Evolutionary conservation across 2,113 vertebrate species (phyloP), one percentile per base, ranked within the genome.

Genomic region (Peromyscus polionotus): DNA sequence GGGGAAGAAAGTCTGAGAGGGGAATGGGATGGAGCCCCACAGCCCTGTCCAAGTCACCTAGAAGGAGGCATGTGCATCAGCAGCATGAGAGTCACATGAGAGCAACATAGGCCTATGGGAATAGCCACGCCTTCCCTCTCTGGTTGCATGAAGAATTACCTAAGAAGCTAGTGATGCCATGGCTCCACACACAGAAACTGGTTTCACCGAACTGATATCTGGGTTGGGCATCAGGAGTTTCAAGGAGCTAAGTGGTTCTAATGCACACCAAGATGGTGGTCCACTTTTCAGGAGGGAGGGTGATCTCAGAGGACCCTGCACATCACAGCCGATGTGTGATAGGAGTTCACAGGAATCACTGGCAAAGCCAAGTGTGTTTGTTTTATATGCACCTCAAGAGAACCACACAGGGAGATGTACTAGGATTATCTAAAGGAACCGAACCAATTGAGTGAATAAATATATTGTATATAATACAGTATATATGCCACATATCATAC

Each of bases 51-150:
- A 51, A 5, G 42, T 14, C 16, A 54, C 59, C 5, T n/a, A 54
- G 0, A 7, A 72, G 36, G 17, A 83, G 54, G 2, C 0, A 11
- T 24, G 13, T 20, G 48, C 3, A 12, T 17, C 28, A 0, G 17
- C 39, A 33, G 13, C n/a, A 19, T 1, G 31, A 33, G 61, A 4
- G n/a, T 2, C 59, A 1, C n/a, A 10, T 4, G 75, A 85, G 12
- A 73, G 61, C 26, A 61, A 45, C 39, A 8, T 14, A 85, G 73
- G 39, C 39, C 88, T 8, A 0, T 0, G 63, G 63, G 45, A 36
- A 42, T 12, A 17, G 0, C 12, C n/a, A 8, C 13, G 54, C 19
- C 31, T 54, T 39, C 36, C 20, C 36, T 87, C 68, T 22, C 36
- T 22, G 7, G 20, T 45, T 63, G 31, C 28, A 20, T 26, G n/a